Evolutionary conservation across 2,888 invertebrate species (phyloP).

Genomic region (Ectobius pallidus): DNA sequence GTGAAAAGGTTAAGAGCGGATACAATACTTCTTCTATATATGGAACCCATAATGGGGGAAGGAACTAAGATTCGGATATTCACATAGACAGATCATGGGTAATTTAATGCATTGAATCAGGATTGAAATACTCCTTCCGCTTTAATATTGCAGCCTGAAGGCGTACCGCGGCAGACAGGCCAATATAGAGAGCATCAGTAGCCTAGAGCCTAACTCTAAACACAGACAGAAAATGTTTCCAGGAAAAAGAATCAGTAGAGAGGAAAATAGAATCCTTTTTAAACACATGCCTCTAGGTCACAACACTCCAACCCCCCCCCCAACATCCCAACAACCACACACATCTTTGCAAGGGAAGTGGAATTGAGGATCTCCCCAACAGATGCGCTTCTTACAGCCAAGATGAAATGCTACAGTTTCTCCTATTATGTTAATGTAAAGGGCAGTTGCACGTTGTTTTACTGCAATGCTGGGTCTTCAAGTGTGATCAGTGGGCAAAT

Average conservation of each 20-base stretch:
- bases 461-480: no score
- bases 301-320: neutral
- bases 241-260: slow-evolving; percentile 12
- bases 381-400: neutral
- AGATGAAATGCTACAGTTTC: no score
- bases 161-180: neutral
- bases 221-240: slow-evolving; percentile 15
- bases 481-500: no score
- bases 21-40: no score
- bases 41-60: no score
- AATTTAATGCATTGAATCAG: neutral
- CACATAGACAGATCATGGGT: no score
- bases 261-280: slow-evolving; percentile 30
- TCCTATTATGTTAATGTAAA: no score
- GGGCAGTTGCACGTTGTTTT: no score
- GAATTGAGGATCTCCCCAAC: no score
- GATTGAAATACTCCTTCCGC: neutral
- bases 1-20: no score
- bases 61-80: no score
- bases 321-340: neutral
- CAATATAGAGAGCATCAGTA: neutral
- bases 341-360: neutral
- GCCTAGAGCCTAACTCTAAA: neutral
- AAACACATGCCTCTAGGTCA: slow-evolving; percentile 25
- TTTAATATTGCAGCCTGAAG: slow-evolving; percentile 1